Conservation (phyloP, 1,140 invertebrate genomes). For the Eciton burchellii region DNA sequence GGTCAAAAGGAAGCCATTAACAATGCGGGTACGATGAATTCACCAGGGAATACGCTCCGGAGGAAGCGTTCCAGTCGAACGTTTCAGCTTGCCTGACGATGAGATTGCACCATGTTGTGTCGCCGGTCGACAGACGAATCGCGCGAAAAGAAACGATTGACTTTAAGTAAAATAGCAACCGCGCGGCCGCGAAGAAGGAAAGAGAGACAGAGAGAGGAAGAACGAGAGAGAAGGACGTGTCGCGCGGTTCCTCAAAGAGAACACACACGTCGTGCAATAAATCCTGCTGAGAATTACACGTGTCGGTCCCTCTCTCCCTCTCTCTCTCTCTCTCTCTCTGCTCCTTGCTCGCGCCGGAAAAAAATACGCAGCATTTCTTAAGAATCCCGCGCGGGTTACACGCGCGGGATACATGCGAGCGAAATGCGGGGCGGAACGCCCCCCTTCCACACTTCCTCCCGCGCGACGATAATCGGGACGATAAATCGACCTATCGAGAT, state of each 20-base stretch:
- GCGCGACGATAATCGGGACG: conserved; percentile 62
- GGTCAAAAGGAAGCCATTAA: conserved; percentile 61
- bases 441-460: too few relatives aligned
- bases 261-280: conserved; percentile 51
- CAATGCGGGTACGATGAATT: conserved; percentile 5
- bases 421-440: conserved; percentile 73
- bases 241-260: background rate
- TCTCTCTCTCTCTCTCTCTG: conserved; percentile 64
- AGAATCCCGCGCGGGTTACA: conserved; percentile 69
- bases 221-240: conserved; percentile 3
- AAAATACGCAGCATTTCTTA: conserved; percentile 77
- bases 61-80: conserved; percentile 22
- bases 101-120: conserved; percentile 59
- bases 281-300: conserved; percentile 52
- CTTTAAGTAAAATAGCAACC: conserved; percentile 10
- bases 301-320: conserved; percentile 38
- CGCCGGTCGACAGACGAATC: conserved; percentile 49
- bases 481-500: conserved; percentile 76
- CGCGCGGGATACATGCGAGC: conserved; percentile 76
- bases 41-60: conserved; percentile 27
- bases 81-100: conserved; percentile 41
- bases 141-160: conserved; percentile 26
- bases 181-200: conserved; percentile 1
- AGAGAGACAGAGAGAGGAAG: too few relatives aligned
- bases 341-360: too few relatives aligned